A percentile compares a stretch with the other conserved stretches of the same genome.
These are phyloP conservation scores for Gymnoscelis rufifasciata DNA, from an alignment of 2,888 invertebrate genomes.

Conservation along the genomic window DNA sequence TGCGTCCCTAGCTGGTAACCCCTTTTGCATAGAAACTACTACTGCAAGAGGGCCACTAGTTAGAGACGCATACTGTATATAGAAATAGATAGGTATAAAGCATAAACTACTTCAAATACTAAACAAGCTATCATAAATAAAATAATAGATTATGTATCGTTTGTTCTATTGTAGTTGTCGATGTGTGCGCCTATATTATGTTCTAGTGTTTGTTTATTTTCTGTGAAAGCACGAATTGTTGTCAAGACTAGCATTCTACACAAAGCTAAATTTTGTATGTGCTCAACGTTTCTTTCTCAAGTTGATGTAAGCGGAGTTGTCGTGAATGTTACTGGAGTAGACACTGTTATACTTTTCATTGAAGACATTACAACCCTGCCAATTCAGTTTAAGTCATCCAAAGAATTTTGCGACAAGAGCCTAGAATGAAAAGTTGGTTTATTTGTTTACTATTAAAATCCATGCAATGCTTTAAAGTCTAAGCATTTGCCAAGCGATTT, in stretches of 20 bases:
- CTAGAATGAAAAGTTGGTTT: conserved; percentile 61
- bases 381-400: conserved; percentile 36
- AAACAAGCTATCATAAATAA: conserved; percentile 21
- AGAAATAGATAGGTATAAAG: conserved; percentile 22
- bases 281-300: conserved; percentile 43
- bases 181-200: conserved; percentile 27
- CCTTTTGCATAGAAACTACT: too few species aligned
- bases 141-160: conserved; percentile 11
- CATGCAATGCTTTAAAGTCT: conserved; percentile 63
- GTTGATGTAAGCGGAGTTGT: conserved; percentile 39
- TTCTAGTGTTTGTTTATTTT: conserved; percentile 19
- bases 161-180: conserved; percentile 14
- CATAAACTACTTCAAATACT: conserved; percentile 24
- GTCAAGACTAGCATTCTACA: conserved; percentile 39
- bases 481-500: conserved; percentile 64
- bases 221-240: conserved; percentile 24
- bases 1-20: too few species aligned
- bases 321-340: conserved; percentile 45
- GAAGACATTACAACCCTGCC: conserved; percentile 60
- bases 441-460: conserved; percentile 42
- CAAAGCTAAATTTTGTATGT: conserved; percentile 49
- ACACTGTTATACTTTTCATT: conserved; percentile 61
- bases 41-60: too few species aligned
- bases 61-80: too few species aligned
- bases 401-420: conserved; percentile 43